phyloP scores from a whole-genome alignment of 2,888 invertebrate genomes.

The Bembecia ichneumoniformis region DNA sequence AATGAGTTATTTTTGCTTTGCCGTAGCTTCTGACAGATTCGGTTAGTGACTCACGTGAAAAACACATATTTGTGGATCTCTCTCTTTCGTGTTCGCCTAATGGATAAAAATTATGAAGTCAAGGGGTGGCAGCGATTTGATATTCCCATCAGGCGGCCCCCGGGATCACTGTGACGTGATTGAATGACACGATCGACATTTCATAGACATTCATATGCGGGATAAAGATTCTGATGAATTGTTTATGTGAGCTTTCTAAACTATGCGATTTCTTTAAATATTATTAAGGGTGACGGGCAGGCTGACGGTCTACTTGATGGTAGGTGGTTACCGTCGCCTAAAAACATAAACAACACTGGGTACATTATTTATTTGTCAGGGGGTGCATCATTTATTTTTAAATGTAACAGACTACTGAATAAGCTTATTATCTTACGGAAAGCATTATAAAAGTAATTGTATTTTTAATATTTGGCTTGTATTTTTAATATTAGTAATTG shows the following conservation, averaged over 20 bases:
- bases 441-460: no score
- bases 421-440: no score
- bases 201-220: constrained; percentile 41
- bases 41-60: constrained; percentile 34
- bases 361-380: no score
- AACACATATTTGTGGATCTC: constrained; percentile 32
- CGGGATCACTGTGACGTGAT: constrained; percentile 53
- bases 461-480: no score
- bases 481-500: no score
- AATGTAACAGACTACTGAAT: no score
- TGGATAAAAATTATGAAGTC: constrained; percentile 58
- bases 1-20: constrained; percentile 53
- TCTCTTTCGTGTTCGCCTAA: constrained; percentile 45
- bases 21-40: constrained; percentile 12
- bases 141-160: constrained; percentile 60
- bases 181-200: constrained; percentile 49
- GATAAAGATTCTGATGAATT: constrained; percentile 33
- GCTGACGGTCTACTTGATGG: no score
- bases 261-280: background rate
- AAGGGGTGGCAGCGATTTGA: constrained; percentile 64
- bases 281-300: no score
- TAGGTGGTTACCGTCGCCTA: no score
- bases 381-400: no score
- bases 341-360: no score
- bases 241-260: constrained; percentile 20